A percentile compares a stretch with the other conserved stretches of the same genome.
Conservation (phyloP, 2,888 invertebrate genomes). For the Muscina levida region DNA sequence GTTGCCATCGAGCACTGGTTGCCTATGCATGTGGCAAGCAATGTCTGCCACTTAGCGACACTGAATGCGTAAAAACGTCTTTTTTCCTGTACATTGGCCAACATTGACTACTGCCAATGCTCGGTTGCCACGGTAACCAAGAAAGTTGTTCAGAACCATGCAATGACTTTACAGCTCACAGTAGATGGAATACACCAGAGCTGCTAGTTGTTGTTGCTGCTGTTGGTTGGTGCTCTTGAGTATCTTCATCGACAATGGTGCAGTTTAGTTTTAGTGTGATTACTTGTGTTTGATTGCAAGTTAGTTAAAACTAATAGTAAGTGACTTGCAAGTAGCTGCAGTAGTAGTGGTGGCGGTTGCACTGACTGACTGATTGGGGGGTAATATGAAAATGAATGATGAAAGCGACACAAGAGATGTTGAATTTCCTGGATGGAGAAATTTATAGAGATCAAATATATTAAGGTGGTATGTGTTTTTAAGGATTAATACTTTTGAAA, state of each 20-base stretch:
- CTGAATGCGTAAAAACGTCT: constrained; percentile 57
- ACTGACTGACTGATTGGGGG: not conserved
- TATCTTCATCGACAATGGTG: constrained; percentile 32
- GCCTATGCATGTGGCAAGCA: constrained; percentile 34
- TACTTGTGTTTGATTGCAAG: constrained; percentile 55
- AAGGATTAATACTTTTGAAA: no score
- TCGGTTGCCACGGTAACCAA: not conserved
- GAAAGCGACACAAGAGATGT: not conserved
- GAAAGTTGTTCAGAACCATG: constrained; percentile 56
- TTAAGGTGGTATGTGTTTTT: no score
- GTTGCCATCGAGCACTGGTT: constrained; percentile 3
- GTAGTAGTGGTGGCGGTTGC: constrained; percentile 26
- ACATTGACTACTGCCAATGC: constrained; percentile 43
- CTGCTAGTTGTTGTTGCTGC: constrained; percentile 30
- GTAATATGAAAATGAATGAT: no score
- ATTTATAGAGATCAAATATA: no score
- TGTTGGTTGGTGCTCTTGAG: constrained; percentile 1
- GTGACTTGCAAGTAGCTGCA: constrained; percentile 37
- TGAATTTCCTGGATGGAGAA: no score
- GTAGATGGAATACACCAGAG: not conserved
- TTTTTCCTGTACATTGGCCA: constrained; percentile 25
- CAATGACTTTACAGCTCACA: constrained; percentile 20
- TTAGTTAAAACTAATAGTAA: constrained; percentile 58
- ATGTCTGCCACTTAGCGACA: constrained; percentile 42
- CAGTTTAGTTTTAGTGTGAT: constrained; percentile 42